phyloP scores from a whole-genome alignment of 2,888 invertebrate species.

The Brassicogethes aeneus region DNA sequence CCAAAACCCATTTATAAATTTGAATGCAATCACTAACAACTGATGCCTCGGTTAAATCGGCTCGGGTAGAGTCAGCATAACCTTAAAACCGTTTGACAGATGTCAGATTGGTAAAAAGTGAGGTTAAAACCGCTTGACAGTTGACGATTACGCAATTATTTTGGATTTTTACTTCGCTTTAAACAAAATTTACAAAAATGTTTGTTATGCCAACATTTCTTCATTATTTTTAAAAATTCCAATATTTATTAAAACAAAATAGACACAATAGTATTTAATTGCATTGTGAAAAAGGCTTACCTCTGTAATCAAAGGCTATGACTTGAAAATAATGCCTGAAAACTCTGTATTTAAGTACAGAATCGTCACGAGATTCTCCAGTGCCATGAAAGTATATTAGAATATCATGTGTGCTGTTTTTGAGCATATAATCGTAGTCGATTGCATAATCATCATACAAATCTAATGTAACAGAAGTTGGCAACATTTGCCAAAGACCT shows the following conservation, averaged over 20 bases:
- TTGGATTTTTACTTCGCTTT: too few species aligned
- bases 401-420: slow-evolving; percentile 36
- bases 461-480: slow-evolving; percentile 50
- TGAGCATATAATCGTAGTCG: slow-evolving; percentile 46
- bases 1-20: slow-evolving; percentile 30
- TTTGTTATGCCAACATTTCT: slow-evolving; percentile 4
- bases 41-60: slow-evolving; percentile 27
- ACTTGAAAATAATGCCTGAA: slow-evolving; percentile 46
- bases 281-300: too few species aligned
- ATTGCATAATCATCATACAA: slow-evolving; percentile 39
- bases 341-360: slow-evolving; percentile 62
- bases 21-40: slow-evolving; percentile 33
- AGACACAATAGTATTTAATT: slow-evolving; percentile 1
- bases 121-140: too few species aligned
- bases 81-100: too few species aligned
- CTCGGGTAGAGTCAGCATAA: slow-evolving; percentile 33
- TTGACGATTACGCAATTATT: neutral
- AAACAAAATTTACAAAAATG: slow-evolving; percentile 6
- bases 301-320: slow-evolving; percentile 37
- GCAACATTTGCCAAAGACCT: slow-evolving; percentile 73
- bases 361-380: slow-evolving; percentile 32
- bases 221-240: slow-evolving; percentile 1
- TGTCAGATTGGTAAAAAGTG: too few species aligned
- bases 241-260: slow-evolving; percentile 2
- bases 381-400: slow-evolving; percentile 38